A percentile compares a stretch with the other conserved stretches of the same genome.
Conservation (phyloP, 1,140 invertebrate genomes). For the Anastrepha ludens region DNA sequence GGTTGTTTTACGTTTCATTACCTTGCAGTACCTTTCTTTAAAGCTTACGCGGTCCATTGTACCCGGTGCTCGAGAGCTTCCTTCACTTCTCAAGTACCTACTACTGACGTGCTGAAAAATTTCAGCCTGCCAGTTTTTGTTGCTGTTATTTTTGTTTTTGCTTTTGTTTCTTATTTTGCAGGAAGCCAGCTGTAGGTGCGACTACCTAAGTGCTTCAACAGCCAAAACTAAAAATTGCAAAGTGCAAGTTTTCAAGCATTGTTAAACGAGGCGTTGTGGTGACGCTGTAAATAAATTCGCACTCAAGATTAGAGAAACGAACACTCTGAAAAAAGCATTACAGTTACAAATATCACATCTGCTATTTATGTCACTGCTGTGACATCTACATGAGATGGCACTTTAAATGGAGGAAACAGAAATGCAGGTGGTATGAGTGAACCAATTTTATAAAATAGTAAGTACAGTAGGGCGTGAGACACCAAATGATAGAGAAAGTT, state of each 20-base stretch:
- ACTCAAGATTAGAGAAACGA: constrained; percentile 18
- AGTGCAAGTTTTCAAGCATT: constrained; percentile 36
- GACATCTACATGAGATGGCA: constrained; percentile 44
- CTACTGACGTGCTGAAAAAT: not conserved
- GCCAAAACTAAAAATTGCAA: constrained; percentile 42
- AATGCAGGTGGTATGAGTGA: not conserved
- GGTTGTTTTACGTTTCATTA: not conserved
- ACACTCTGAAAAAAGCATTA: constrained; percentile 11
- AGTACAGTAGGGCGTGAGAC: not conserved
- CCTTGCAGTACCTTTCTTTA: not conserved
- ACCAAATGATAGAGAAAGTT: too few species aligned
- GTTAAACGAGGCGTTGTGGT: constrained; percentile 24
- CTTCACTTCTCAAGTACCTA: constrained; percentile 26
- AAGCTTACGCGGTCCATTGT: constrained; percentile 27
- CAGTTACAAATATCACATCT: constrained; percentile 44
- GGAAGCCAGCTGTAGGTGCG: constrained; percentile 15
- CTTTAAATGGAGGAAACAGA: not conserved
- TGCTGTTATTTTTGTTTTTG: not conserved
- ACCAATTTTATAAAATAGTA: not conserved
- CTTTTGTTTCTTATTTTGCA: not conserved
- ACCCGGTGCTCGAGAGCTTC: constrained; percentile 39
- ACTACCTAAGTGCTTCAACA: constrained; percentile 29
- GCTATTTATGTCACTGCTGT: constrained; percentile 49
- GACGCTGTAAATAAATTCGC: constrained; percentile 45
- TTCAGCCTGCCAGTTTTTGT: not conserved